phyloP scores from a whole-genome alignment of 2,797 vertebrate species.

The Pogoniulus pusillus region DNA sequence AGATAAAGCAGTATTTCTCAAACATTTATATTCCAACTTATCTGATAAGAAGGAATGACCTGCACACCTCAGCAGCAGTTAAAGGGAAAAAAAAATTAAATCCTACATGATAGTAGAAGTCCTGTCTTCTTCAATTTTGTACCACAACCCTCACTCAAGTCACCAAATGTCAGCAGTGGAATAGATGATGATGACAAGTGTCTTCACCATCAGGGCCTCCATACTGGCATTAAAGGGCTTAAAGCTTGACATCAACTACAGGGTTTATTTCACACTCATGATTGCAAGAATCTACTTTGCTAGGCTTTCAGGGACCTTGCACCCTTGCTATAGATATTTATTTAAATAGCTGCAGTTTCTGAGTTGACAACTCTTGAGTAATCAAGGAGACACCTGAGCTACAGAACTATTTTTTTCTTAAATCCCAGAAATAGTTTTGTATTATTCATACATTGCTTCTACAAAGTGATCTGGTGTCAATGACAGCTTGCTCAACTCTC shows the following conservation, averaged over 20 bases:
- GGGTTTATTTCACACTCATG: not conserved
- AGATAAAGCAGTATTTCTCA: not conserved
- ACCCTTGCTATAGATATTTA: not conserved
- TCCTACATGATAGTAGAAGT: not conserved
- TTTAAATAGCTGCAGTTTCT: not conserved
- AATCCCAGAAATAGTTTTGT: not conserved
- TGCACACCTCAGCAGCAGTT: not conserved
- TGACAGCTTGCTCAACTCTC: not conserved
- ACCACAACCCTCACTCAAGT: not conserved
- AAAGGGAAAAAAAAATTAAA: not conserved
- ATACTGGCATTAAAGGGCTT: not conserved
- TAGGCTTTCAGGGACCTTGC: not conserved
- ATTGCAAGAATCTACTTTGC: not conserved
- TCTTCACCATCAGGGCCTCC: not conserved
- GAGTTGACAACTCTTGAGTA: not conserved
- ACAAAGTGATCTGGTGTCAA: not conserved
- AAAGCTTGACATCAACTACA: not conserved
- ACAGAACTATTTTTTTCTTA: not conserved
- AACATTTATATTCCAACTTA: not conserved
- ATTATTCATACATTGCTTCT: not conserved
- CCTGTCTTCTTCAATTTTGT: not conserved
- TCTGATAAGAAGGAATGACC: not conserved
- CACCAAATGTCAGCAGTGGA: not conserved
- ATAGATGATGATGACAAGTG: not conserved
- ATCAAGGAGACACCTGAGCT: not conserved